Conservation (phyloP, 2,888 invertebrate species). For the Cataglyphis livida region DNA sequence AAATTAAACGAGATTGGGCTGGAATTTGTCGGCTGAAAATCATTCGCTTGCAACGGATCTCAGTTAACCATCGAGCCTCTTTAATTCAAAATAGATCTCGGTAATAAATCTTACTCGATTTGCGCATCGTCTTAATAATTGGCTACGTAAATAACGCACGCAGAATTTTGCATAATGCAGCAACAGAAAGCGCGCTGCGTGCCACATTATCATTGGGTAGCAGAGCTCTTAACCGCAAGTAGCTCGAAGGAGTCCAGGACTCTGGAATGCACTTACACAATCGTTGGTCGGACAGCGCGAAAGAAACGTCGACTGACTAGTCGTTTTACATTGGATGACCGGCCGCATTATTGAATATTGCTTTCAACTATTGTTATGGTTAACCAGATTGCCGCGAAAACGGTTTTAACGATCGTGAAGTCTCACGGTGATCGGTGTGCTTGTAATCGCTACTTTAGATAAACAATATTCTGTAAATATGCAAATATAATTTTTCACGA, state of each 20-base stretch:
- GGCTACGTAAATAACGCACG: not conserved
- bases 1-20: conserved; percentile 33
- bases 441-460: not conserved
- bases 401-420: not conserved
- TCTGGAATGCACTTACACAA: conserved; percentile 65
- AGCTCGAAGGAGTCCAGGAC: conserved; percentile 12
- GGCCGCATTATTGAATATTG: conserved; percentile 19
- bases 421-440: not conserved
- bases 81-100: not conserved
- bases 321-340: conserved; percentile 15
- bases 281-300: conserved; percentile 34
- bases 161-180: not conserved
- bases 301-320: conserved; percentile 45
- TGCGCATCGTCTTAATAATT: not conserved
- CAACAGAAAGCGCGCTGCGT: not conserved
- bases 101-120: not conserved
- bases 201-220: not conserved
- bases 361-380: conserved; percentile 51
- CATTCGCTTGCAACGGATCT: conserved; percentile 9
- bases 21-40: conserved; percentile 44
- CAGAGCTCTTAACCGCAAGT: conserved; percentile 44
- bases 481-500: not conserved
- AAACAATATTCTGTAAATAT: not conserved
- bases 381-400: not conserved
- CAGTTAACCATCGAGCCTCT: conserved; percentile 35